A percentile compares a stretch with the other conserved stretches of the same genome.
These are phyloP conservation scores for Somateria mollissima DNA, from an alignment of 2,797 vertebrate genomes.

Conservation along the genomic window DNA sequence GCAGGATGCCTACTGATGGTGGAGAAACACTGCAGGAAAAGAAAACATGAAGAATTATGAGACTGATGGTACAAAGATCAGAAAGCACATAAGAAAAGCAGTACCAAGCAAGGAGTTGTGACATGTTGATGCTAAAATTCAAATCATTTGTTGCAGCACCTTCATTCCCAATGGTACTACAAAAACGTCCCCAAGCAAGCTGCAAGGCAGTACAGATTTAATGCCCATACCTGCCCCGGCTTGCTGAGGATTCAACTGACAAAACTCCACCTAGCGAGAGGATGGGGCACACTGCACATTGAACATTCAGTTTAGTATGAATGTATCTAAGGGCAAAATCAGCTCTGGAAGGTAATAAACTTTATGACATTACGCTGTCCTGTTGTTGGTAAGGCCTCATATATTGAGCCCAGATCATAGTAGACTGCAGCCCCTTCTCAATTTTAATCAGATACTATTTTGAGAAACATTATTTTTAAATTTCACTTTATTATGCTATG, in stretches of 20 bases:
- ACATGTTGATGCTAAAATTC: not conserved
- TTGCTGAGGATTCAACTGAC: accelerated
- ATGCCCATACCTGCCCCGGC: accelerated
- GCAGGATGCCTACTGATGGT: accelerated
- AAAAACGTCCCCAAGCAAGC: not conserved
- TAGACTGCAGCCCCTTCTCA: accelerated
- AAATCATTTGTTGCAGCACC: not conserved
- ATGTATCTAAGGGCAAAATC: accelerated
- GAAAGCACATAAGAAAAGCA: not conserved
- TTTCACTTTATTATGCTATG: not conserved
- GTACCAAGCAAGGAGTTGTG: not conserved
- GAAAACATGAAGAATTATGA: not conserved
- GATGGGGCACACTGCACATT: not conserved
- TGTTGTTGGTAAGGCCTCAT: not conserved
- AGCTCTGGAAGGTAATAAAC: not conserved
- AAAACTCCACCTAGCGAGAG: conserved; percentile 32
- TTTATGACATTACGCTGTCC: accelerated
- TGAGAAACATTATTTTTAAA: not conserved
- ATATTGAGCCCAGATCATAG: accelerated
- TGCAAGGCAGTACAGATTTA: not conserved
- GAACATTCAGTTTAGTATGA: accelerated
- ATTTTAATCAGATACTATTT: not conserved
- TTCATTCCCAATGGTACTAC: accelerated
- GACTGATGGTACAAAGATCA: not conserved
- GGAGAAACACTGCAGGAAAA: not conserved